Evolutionary conservation across 2,797 vertebrate genomes (phyloP).

Genomic region (Vespertilio murinus): DNA sequence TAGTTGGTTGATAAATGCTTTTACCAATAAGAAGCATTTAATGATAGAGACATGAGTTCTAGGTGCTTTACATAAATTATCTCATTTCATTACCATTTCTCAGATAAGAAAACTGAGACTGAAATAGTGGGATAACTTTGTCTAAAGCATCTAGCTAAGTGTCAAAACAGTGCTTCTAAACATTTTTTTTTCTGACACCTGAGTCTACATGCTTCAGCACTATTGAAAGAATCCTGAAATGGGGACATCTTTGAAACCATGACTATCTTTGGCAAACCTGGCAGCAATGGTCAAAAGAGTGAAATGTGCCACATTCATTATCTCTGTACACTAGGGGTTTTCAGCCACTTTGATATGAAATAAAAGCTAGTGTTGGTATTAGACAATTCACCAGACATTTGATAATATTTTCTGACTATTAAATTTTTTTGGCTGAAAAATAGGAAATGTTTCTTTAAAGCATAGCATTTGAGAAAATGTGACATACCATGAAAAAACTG

Average conservation of each 20-base stretch:
- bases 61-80: neutral
- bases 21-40: neutral
- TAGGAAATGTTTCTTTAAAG: constrained; percentile 50
- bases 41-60: neutral
- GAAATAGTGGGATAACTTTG: neutral
- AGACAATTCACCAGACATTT: constrained; percentile 42
- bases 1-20: neutral
- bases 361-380: neutral
- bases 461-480: constrained; percentile 27
- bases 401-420: constrained; percentile 57
- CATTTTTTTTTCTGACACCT: neutral
- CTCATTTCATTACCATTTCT: neutral
- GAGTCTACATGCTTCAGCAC: neutral
- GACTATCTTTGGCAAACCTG: neutral
- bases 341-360: neutral
- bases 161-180: neutral
- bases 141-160: neutral
- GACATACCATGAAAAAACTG: constrained; percentile 36
- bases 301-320: rapidly evolving
- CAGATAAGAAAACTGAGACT: neutral
- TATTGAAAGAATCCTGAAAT: neutral
- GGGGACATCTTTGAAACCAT: neutral
- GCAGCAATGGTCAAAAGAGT: neutral
- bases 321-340: neutral
- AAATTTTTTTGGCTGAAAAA: constrained; percentile 28